Percentiles rank a stretch among this genome's conserved stretches.
Evolutionary conservation across 2,888 invertebrate species (phyloP).

Genomic region (Temnothorax ravouxi): DNA sequence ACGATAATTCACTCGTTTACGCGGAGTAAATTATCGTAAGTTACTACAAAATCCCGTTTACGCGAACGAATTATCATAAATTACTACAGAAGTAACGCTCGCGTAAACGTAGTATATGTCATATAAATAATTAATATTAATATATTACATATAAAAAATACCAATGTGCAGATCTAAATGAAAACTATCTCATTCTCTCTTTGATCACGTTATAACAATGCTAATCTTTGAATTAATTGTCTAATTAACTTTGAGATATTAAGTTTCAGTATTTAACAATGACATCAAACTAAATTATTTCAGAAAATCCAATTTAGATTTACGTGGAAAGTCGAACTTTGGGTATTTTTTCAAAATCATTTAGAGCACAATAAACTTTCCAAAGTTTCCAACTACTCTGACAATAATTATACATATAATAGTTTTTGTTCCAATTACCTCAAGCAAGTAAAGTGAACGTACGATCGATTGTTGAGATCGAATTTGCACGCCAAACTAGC

Average conservation of each 20-base stretch:
- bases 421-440: conserved; percentile 32
- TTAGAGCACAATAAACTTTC: not conserved
- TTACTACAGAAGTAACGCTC: too few relatives aligned
- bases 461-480: conserved; percentile 13
- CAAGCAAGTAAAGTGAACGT: conserved; percentile 14
- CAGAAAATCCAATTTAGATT: not conserved
- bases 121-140: not conserved
- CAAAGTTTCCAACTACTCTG: conserved; percentile 5
- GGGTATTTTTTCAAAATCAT: not conserved
- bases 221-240: not conserved
- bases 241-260: conserved; percentile 14
- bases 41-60: too few relatives aligned
- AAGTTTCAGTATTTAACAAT: not conserved
- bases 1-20: too few relatives aligned
- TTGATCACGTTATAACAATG: not conserved
- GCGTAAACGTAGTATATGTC: not conserved
- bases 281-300: not conserved
- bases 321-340: not conserved
- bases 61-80: too few relatives aligned
- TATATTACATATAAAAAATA: not conserved
- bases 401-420: conserved; percentile 27
- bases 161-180: not conserved
- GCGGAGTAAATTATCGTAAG: too few relatives aligned
- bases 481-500: conserved; percentile 28
- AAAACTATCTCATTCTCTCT: not conserved